phyloP scores from a whole-genome alignment of 2,113 vertebrate genomes.

The Heteronetta atricapilla region DNA sequence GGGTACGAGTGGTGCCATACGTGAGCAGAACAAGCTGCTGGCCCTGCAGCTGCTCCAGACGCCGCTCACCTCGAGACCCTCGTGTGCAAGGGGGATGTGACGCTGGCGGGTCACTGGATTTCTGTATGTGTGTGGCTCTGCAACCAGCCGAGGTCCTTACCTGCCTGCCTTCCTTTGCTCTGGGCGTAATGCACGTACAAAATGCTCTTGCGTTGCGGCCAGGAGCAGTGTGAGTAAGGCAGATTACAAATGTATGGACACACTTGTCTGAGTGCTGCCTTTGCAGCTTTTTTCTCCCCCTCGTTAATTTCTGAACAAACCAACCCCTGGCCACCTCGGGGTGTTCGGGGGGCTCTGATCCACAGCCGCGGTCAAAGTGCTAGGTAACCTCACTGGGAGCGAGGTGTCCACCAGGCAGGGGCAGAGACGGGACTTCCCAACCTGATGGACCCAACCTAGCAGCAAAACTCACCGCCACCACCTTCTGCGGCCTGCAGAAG shows the following conservation, averaged over 20 bases:
- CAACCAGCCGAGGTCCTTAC: neutral
- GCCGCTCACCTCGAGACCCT: neutral
- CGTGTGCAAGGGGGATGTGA: neutral
- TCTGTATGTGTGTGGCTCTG: no score
- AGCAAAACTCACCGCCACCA: neutral
- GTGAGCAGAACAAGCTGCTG: no score
- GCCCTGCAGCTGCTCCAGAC: neutral
- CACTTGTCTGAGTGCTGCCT: neutral
- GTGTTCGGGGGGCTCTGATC: neutral
- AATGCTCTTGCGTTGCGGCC: neutral
- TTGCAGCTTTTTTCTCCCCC: neutral
- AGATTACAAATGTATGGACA: neutral
- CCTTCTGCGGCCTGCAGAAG: neutral
- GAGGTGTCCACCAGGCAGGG: neutral
- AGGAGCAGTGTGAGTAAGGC: neutral
- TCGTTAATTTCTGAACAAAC: neutral
- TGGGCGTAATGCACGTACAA: neutral
- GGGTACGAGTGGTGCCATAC: neutral
- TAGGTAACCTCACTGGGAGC: neutral
- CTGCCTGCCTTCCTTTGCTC: neutral
- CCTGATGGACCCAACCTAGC: neutral
- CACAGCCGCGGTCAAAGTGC: neutral
- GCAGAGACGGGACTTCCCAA: neutral
- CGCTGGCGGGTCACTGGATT: fast-evolving
- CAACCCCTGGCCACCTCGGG: fast-evolving